Evolutionary conservation across 2,797 vertebrate genomes (phyloP).

Genomic region (Dromococcyx pavoninus): DNA sequence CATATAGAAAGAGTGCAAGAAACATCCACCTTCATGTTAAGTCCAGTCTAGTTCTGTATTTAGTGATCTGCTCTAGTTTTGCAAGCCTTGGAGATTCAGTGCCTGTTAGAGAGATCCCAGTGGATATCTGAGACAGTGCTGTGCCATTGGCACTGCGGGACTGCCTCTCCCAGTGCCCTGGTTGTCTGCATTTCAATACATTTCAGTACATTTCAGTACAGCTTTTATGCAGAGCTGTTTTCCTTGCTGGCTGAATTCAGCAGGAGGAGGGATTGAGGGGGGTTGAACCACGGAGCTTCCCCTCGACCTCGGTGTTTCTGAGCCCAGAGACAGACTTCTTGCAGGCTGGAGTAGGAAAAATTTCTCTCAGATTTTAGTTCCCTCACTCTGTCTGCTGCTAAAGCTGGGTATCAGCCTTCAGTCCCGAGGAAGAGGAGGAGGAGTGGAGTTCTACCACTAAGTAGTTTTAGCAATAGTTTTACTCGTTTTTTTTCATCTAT

Average conservation of each 20-base stretch:
- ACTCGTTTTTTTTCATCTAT: neutral
- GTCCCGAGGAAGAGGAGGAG: neutral
- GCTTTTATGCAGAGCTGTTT: neutral
- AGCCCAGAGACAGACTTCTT: neutral
- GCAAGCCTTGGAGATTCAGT: accelerated
- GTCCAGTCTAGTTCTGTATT: neutral
- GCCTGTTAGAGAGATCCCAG: neutral
- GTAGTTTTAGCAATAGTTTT: neutral
- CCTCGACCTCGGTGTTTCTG: accelerated
- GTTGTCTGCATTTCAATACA: neutral
- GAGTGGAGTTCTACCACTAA: neutral
- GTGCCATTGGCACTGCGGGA: neutral
- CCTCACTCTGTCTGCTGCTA: neutral
- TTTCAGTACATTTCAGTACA: too few species aligned
- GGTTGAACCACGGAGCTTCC: neutral
- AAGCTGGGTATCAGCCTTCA: neutral
- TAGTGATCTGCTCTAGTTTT: neutral
- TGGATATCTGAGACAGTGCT: neutral
- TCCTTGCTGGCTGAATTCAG: neutral
- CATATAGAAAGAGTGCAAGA: neutral
- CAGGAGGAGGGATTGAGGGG: neutral
- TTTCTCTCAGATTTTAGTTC: neutral
- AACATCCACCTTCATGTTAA: neutral
- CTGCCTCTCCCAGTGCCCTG: neutral
- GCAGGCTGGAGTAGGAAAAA: neutral